Percentiles rank a stretch among this genome's conserved stretches.
These are phyloP conservation scores for Petrophora chlorosata DNA, from an alignment of 2,888 invertebrate genomes.

Conservation along the genomic window DNA sequence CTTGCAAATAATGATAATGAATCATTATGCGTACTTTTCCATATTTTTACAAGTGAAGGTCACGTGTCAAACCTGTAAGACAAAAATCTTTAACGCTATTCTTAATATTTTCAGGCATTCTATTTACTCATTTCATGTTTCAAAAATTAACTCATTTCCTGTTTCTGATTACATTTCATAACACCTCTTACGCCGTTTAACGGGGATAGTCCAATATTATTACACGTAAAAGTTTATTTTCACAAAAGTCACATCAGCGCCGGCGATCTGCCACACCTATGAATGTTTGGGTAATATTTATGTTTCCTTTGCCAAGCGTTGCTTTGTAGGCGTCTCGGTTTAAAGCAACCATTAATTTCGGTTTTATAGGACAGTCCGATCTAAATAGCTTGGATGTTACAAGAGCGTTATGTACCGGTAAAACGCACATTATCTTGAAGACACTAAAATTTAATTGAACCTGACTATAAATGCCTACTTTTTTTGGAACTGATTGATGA, in stretches of 20 bases:
- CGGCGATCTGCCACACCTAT: slow-evolving; percentile 60
- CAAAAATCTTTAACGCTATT: too few species aligned
- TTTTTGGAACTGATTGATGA: too few species aligned
- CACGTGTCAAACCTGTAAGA: too few species aligned
- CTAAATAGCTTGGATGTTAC: slow-evolving; percentile 19
- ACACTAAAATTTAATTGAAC: background rate
- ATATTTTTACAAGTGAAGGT: too few species aligned
- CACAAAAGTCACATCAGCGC: slow-evolving; percentile 39
- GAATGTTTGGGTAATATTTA: slow-evolving; percentile 67
- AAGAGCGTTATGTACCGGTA: slow-evolving; percentile 11
- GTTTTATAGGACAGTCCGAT: slow-evolving; percentile 39
- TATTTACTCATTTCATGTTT: too few species aligned
- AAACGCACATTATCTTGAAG: slow-evolving; percentile 7
- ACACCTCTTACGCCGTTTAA: background rate
- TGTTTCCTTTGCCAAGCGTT: slow-evolving; percentile 64
- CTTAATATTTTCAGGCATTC: too few species aligned
- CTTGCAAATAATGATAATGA: slow-evolving; percentile 11
- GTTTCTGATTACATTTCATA: too few species aligned
- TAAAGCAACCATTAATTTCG: slow-evolving; percentile 38
- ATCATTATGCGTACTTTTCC: too few species aligned
- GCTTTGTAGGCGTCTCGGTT: slow-evolving; percentile 48
- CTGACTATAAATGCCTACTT: too few species aligned
- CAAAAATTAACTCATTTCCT: too few species aligned
- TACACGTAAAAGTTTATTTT: slow-evolving; percentile 20
- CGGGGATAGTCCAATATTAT: background rate